phyloP scores from a whole-genome alignment of 1,140 invertebrate species.

The Hesperophylax magnus region DNA sequence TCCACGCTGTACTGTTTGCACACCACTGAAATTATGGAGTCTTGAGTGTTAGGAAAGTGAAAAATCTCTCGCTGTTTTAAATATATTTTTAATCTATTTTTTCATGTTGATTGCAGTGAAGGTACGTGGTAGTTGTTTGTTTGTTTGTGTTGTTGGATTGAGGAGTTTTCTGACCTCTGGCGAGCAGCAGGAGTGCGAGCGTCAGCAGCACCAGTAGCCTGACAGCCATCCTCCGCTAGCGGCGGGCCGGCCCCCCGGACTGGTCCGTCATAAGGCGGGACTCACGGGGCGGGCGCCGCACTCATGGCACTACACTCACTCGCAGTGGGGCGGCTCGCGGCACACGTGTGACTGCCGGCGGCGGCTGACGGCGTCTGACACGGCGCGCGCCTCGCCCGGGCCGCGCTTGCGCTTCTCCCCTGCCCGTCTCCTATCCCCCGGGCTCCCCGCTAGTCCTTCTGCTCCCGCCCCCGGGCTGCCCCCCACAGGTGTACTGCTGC shows the following conservation, averaged over 20 bases:
- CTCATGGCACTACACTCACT: constrained; percentile 59
- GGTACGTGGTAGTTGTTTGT: not conserved
- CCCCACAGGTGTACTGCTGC: not conserved
- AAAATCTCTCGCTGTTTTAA: too few relatives aligned
- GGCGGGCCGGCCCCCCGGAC: constrained; percentile 58
- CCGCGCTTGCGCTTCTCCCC: constrained; percentile 56
- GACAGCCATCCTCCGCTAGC: constrained; percentile 52
- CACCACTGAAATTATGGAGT: too few relatives aligned
- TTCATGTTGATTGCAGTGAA: not conserved
- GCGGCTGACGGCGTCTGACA: constrained; percentile 66
- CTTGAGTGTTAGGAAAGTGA: too few relatives aligned
- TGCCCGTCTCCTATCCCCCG: not conserved
- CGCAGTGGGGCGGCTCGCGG: constrained; percentile 62
- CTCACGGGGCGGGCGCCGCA: constrained; percentile 43
- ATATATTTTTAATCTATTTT: constrained; percentile 4
- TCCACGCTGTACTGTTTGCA: too few relatives aligned
- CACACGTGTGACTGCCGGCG: constrained; percentile 62
- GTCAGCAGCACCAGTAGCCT: constrained; percentile 39
- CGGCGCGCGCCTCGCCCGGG: constrained; percentile 61
- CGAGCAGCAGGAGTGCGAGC: constrained; percentile 41
- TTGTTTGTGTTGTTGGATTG: not conserved
- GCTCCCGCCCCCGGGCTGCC: not conserved
- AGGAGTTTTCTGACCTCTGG: constrained; percentile 50
- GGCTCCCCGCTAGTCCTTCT: too few relatives aligned
- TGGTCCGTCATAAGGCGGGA: constrained; percentile 47